A percentile compares a stretch with the other conserved stretches of the same genome.
Evolutionary conservation across 2,113 vertebrate species (phyloP).

Genomic region (Campylomormyrus tamandua): DNA sequence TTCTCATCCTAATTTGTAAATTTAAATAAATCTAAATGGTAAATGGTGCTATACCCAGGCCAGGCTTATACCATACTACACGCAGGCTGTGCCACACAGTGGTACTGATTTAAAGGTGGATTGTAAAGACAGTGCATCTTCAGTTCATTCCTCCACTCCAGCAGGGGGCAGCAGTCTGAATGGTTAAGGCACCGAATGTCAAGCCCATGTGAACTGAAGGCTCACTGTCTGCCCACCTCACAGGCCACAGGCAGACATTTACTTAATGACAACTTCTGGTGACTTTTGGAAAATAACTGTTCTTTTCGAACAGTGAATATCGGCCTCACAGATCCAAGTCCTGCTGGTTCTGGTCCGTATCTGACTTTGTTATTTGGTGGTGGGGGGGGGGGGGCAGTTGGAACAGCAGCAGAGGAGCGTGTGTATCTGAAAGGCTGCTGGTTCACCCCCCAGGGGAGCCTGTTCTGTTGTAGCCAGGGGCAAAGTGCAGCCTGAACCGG

Average conservation of each 20-base stretch:
- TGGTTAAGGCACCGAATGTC: neutral
- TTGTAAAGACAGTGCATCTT: neutral
- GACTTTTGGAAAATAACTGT: neutral
- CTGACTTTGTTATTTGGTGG: neutral
- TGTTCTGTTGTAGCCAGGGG: neutral
- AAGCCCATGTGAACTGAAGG: neutral
- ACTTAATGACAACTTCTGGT: neutral
- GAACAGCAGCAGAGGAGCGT: neutral
- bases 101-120: neutral
- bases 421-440: neutral
- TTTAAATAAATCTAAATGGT: neutral
- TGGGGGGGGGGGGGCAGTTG: neutral
- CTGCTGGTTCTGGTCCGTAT: neutral
- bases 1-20: neutral
- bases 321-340: neutral
- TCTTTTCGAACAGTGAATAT: neutral
- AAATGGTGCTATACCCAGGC: neutral
- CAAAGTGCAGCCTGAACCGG: neutral
- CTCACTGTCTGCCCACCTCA: neutral
- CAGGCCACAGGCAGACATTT: neutral
- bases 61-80: neutral
- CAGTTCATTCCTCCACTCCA: neutral
- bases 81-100: neutral
- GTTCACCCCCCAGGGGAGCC: neutral
- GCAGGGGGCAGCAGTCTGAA: neutral